Base-by-base conservation (phyloP, 2,113 vertebrate genomes). In the Lepus timidus region DNA sequence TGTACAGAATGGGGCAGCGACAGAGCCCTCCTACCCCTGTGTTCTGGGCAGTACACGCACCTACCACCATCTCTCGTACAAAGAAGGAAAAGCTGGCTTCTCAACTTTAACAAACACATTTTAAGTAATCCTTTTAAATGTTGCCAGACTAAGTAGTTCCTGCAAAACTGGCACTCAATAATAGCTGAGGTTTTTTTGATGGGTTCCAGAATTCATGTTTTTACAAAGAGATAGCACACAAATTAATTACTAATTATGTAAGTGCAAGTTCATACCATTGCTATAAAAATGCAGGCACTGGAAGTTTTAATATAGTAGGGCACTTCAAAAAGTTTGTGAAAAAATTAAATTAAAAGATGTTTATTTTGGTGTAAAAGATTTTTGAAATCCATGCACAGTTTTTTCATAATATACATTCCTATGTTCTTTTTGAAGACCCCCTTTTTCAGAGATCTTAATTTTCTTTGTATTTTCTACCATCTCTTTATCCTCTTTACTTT, bases 381-480 rank as follows among this genome's bases (percentile, higher is more conserved):
- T 58, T 58, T 14, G 55, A 58, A 58, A 58, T 16, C 13, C 55
- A 58, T 16, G 55, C 55, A 44, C 44, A 58, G 55, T 16, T 58
- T 58, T 58, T 58, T 58, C 55, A 58, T 58, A 58, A 58, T 58
- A 58, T 58, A 17, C 19, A 58, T 58, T 58, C 19, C 55, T 58
- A 58, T 58, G 55, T 17, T 58, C 55, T 58, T 16, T 58, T 58
- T 58, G 55, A 58, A 58, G 55, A 58, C 55, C 55, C 17, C 55
- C 19, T 33, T 73, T 79, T 89, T 93, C 90, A 71, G 11, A 70
- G 52, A 39, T 91, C 91, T 25, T 52, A 13, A 16, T 74, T 71
- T 93, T 96, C 68, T 23, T 58, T 96, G 67, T 7, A 55, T 90
- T 90, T 92, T 80, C 25, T 92, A 61, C 33, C 14, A 87, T 92